These are phyloP conservation scores for Hirundo rustica DNA, from an alignment of 2,797 vertebrate genomes.

Conservation along the genomic window DNA sequence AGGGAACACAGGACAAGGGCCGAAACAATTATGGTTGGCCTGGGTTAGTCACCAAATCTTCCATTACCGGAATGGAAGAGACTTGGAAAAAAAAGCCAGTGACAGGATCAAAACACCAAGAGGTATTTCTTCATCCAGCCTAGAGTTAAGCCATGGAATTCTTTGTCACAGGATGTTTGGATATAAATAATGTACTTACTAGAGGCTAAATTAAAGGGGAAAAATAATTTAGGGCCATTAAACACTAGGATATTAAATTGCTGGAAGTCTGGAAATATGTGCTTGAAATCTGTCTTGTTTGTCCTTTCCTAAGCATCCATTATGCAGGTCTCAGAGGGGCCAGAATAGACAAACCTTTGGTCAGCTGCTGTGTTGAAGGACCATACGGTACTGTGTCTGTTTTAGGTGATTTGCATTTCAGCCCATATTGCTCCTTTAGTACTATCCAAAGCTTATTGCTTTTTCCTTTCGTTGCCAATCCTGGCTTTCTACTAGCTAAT, in stretches of 20 bases:
- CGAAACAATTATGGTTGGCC: neutral
- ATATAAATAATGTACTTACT: neutral
- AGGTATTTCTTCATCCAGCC: neutral
- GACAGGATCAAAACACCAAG: neutral
- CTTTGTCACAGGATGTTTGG: neutral
- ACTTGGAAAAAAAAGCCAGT: neutral
- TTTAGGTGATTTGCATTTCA: neutral
- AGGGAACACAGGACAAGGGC: neutral
- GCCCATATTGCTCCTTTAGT: neutral
- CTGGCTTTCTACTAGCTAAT: neutral
- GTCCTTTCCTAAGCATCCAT: neutral
- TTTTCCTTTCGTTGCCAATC: neutral
- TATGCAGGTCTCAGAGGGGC: neutral
- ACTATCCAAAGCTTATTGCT: neutral
- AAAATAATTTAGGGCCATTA: neutral
- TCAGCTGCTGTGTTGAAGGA: neutral
- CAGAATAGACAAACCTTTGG: neutral
- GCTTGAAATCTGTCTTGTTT: neutral
- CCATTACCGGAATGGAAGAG: neutral
- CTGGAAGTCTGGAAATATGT: neutral
- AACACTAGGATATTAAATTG: neutral
- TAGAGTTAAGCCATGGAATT: neutral
- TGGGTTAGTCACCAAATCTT: neutral
- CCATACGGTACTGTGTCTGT: fast-evolving
- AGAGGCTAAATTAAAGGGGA: neutral